A percentile compares a stretch with the other conserved stretches of the same genome.
Evolutionary conservation across 2,888 invertebrate species (phyloP).

Genomic region (Eupithecia inturbata): DNA sequence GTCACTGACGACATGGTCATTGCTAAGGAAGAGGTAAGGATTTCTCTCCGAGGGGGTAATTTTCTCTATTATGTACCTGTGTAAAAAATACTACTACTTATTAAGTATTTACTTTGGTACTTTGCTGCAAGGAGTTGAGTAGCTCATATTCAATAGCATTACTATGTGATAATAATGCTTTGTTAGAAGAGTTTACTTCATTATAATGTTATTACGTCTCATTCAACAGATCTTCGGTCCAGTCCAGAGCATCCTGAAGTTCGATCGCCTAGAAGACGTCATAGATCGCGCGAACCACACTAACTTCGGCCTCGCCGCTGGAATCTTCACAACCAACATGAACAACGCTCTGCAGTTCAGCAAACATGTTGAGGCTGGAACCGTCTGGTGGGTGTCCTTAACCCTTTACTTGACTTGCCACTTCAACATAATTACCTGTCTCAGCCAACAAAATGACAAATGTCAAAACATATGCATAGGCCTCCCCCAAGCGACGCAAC

Average conservation of each 20-base stretch:
- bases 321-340: conserved; percentile 91
- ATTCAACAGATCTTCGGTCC: conserved; percentile 93
- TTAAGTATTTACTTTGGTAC: background rate
- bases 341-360: conserved; percentile 90
- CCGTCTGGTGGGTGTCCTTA: conserved; percentile 85
- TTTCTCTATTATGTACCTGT: background rate
- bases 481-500: background rate
- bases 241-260: conserved; percentile 93
- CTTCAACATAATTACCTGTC: background rate
- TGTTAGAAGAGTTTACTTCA: background rate
- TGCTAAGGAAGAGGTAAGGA: conserved; percentile 88
- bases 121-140: background rate
- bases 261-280: conserved; percentile 90
- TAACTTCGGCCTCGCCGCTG: conserved; percentile 92
- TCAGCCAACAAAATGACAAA: background rate
- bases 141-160: background rate
- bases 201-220: background rate
- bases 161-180: background rate
- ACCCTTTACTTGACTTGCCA: background rate
- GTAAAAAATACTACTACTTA: background rate
- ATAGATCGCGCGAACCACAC: conserved; percentile 92
- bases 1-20: conserved; percentile 90
- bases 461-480: background rate
- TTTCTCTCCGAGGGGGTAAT: background rate
- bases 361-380: conserved; percentile 90